A percentile compares a stretch with the other conserved stretches of the same genome.
Evolutionary conservation across 2,113 vertebrate species (phyloP).

Genomic region (Strix uralensis): DNA sequence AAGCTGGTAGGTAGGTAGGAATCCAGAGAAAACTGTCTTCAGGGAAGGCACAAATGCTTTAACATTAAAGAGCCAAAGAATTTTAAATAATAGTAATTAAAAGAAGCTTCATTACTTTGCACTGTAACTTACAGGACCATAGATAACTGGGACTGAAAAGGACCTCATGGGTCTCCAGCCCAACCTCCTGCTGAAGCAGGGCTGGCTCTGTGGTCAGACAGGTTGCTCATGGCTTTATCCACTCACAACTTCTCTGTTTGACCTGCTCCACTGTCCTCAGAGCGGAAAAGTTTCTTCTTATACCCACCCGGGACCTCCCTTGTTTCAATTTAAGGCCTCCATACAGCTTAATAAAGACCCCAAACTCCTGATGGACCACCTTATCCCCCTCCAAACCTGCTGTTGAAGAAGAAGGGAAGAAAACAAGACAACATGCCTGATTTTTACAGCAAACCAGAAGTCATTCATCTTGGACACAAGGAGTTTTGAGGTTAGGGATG

Average conservation of each 20-base stretch:
- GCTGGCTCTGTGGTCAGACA: background rate
- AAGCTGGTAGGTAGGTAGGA: background rate
- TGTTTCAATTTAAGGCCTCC: background rate
- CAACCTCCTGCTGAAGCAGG: background rate
- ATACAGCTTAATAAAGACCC: background rate
- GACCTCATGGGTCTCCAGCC: background rate
- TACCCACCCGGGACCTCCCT: background rate
- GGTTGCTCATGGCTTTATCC: background rate
- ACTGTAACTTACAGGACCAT: background rate
- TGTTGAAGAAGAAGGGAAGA: background rate
- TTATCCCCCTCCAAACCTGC: background rate
- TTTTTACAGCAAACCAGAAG: background rate
- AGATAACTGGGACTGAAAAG: background rate
- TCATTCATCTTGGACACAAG: background rate
- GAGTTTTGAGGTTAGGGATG: background rate
- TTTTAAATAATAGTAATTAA: background rate
- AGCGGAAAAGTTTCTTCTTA: background rate
- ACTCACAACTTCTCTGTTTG: background rate
- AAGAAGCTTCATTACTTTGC: background rate
- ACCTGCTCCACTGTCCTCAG: background rate
- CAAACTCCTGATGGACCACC: background rate
- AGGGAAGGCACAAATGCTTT: background rate
- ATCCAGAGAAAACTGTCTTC: background rate
- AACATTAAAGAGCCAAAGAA: background rate
- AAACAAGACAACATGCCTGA: background rate